Conservation (phyloP, 2,797 vertebrate species). For the Peromyscus melanophrys region DNA sequence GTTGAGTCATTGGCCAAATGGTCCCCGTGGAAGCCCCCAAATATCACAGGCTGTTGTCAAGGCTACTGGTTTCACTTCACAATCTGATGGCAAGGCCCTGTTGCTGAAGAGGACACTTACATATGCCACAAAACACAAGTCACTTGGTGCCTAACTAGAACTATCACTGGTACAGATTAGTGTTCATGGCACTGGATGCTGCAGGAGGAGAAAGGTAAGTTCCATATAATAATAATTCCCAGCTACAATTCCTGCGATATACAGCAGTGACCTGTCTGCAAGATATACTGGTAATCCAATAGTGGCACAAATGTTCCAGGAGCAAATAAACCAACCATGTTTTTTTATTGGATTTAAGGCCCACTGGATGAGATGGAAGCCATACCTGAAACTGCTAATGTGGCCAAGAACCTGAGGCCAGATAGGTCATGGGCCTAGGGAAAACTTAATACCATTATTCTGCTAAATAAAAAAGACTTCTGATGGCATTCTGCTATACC, state of each 20-base stretch:
- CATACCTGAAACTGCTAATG: not conserved
- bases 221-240: not conserved
- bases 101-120: not conserved
- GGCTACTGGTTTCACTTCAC: not conserved
- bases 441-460: not conserved
- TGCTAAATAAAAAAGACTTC: not conserved
- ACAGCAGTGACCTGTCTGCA: no score
- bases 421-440: no score
- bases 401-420: not conserved
- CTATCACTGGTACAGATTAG: not conserved
- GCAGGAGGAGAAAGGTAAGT: not conserved
- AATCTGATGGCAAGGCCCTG: not conserved
- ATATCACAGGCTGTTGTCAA: not conserved
- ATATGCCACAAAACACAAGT: not conserved
- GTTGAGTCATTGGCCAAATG: not conserved
- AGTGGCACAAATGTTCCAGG: not conserved
- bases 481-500: not conserved
- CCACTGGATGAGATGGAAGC: not conserved
- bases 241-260: not conserved
- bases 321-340: not conserved
- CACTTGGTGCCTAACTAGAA: not conserved
- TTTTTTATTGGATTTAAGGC: not conserved
- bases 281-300: not conserved
- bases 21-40: no score
- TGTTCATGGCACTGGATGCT: no score